Percentiles rank a stretch among this genome's conserved stretches.
These are phyloP conservation scores for Palythoa grandis DNA, from an alignment of 92 coral and sea anemone species.

Conservation along the genomic window DNA sequence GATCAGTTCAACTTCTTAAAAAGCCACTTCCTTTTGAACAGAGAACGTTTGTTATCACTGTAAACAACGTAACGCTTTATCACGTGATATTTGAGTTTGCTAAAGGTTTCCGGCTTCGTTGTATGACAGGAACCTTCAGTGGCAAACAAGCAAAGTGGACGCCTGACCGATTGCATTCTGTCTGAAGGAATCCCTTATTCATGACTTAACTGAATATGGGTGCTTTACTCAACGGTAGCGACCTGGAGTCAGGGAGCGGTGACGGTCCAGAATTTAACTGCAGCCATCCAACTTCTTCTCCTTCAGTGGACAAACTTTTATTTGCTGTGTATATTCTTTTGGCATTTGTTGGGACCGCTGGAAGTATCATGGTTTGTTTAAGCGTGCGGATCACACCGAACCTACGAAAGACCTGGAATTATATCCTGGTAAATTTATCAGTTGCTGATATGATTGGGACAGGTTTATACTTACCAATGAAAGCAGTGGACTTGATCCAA, in stretches of 20 bases:
- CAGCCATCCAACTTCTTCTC: background rate
- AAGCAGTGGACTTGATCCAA: background rate
- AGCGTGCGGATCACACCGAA: constrained; percentile 3
- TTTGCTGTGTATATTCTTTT: background rate
- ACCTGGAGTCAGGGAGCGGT: background rate
- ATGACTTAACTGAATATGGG: background rate
- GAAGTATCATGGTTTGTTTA: background rate
- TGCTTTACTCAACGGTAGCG: background rate
- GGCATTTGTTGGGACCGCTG: constrained; percentile 2
- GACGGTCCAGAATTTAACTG: background rate
- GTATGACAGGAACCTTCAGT: background rate
- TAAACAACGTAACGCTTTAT: background rate
- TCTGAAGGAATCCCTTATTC: background rate
- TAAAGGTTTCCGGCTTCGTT: background rate
- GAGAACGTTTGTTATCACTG: background rate
- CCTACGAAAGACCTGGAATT: constrained; percentile 10
- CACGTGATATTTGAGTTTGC: background rate
- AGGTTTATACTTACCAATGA: background rate
- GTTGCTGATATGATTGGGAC: constrained; percentile 1
- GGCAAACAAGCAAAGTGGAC: background rate
- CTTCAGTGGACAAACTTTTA: background rate
- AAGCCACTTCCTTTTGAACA: background rate
- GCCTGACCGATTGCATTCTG: background rate
- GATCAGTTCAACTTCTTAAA: too few relatives aligned
- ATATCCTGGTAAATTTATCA: constrained; percentile 4